phyloP scores from a whole-genome alignment of 1,140 invertebrate species.

The Aporrectodea caliginosa region DNA sequence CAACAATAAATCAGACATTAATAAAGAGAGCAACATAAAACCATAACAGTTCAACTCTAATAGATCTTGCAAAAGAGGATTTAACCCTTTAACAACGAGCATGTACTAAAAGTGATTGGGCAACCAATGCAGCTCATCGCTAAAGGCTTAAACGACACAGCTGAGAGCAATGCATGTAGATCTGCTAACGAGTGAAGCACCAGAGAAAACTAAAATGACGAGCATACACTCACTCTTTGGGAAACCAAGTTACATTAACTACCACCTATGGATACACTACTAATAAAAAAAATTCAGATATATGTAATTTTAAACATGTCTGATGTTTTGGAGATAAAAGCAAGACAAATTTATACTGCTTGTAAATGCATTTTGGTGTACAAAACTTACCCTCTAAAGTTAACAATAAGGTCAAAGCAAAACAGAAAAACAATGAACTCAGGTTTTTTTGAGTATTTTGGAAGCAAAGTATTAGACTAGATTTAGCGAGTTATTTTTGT shows the following conservation, averaged over 20 bases:
- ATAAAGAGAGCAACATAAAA: not conserved
- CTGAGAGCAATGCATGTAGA: not conserved
- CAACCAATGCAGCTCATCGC: not conserved
- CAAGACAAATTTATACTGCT: not conserved
- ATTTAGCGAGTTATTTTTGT: not conserved
- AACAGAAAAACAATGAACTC: not conserved
- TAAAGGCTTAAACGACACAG: not conserved
- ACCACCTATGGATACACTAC: too few relatives aligned
- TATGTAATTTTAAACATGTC: too few relatives aligned
- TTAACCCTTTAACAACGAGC: not conserved
- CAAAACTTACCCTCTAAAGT: not conserved
- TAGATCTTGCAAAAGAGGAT: slow-evolving; percentile 13
- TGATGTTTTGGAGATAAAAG: not conserved
- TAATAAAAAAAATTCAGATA: too few relatives aligned
- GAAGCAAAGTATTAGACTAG: not conserved
- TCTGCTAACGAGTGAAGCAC: not conserved
- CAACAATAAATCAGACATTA: not conserved
- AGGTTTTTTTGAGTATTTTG: not conserved
- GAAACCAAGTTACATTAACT: not conserved
- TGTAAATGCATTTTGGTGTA: not conserved
- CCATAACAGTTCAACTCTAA: slow-evolving; percentile 1
- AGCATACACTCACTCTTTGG: not conserved
- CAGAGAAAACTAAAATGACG: not conserved
- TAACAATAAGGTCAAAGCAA: not conserved
- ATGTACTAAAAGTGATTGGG: not conserved